These are phyloP conservation scores for Nasonovia ribisnigri DNA, from an alignment of 2,888 invertebrate genomes.

Conservation along the genomic window DNA sequence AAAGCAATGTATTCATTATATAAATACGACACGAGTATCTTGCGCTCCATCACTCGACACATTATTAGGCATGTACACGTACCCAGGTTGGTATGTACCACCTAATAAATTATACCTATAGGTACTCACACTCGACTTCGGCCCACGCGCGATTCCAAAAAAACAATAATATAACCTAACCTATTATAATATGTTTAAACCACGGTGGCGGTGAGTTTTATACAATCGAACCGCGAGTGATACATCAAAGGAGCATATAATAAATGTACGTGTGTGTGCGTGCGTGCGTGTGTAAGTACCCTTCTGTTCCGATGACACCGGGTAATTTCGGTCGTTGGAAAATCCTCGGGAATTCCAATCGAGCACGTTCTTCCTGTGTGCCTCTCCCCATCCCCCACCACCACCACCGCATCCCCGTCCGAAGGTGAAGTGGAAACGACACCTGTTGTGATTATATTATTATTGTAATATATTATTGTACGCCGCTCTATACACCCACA, in stretches of 20 bases:
- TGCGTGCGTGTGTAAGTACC: slow-evolving; percentile 1
- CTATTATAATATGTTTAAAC: neutral
- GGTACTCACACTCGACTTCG: neutral
- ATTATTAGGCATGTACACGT: neutral
- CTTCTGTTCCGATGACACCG: slow-evolving; percentile 49
- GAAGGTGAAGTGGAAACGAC: slow-evolving; percentile 51
- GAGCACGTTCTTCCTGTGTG: slow-evolving; percentile 58
- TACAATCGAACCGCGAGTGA: slow-evolving; percentile 37
- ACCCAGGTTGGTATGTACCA: neutral
- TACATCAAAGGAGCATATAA: slow-evolving; percentile 46
- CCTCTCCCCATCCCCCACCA: neutral
- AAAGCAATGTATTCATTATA: neutral
- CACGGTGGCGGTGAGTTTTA: neutral
- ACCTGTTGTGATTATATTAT: slow-evolving; percentile 57
- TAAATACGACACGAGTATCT: neutral
- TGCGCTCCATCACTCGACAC: neutral
- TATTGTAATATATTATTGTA: neutral
- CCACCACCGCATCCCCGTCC: neutral
- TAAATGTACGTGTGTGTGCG: neutral
- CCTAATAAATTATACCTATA: neutral
- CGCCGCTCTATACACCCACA: slow-evolving; percentile 39
- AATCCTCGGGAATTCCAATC: slow-evolving; percentile 60
- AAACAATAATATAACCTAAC: neutral
- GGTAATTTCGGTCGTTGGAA: neutral
- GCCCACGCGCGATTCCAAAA: neutral